Conservation (phyloP, 64 coral and sea anemone genomes). For the Pocillopora verrucosa region DNA sequence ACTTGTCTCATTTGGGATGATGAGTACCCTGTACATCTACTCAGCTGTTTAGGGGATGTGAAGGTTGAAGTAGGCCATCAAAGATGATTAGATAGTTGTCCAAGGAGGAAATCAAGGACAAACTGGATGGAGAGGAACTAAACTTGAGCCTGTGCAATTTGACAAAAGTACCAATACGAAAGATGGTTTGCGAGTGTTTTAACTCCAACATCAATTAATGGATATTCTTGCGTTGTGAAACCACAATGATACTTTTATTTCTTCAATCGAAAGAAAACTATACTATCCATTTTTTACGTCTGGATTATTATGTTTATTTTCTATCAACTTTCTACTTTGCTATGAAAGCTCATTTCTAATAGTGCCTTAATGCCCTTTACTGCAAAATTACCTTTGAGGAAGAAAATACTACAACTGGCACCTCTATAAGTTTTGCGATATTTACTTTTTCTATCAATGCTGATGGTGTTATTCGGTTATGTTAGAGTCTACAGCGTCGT, state of each 20-base stretch:
- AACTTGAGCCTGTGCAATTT: conserved; percentile 91
- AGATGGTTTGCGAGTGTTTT: conserved; percentile 63
- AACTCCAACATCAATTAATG: background rate
- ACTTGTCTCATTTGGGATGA: conserved; percentile 3
- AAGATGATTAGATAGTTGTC: conserved; percentile 83
- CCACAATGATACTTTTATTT: background rate
- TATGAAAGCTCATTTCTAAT: background rate
- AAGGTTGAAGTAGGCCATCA: background rate
- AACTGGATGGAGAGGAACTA: conserved; percentile 86
- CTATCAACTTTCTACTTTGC: background rate
- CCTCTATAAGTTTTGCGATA: too few species aligned
- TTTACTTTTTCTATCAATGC: too few species aligned
- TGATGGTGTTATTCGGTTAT: too few species aligned
- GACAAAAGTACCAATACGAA: conserved; percentile 88
- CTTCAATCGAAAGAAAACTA: conserved; percentile 12
- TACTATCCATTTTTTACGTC: background rate
- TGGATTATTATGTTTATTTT: background rate
- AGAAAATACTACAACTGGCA: too few species aligned
- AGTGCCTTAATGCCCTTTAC: background rate
- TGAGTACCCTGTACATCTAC: background rate
- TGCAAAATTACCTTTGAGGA: too few species aligned
- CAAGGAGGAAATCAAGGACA: conserved; percentile 88
- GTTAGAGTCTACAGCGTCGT: background rate
- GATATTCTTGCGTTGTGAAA: conserved; percentile 24
- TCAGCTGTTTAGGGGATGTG: background rate